phyloP scores from a whole-genome alignment of 2,797 vertebrate genomes.

The Pangasius djambal region DNA sequence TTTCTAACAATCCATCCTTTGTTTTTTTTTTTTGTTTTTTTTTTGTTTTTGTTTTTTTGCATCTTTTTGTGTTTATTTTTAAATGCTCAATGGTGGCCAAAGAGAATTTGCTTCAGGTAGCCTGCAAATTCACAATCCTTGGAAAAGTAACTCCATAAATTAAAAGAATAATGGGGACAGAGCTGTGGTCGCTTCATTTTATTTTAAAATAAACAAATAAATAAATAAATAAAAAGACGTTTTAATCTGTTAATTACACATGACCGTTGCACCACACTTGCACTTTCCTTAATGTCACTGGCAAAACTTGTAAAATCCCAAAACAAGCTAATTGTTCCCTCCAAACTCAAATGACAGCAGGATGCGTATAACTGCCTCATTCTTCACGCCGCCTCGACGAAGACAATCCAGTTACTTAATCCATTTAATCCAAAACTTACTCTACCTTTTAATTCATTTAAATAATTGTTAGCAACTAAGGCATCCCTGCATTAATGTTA shows the following conservation, averaged over 20 bases:
- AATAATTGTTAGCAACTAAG: not conserved
- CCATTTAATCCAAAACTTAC: no score
- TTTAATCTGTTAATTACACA: not conserved
- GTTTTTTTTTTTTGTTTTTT: not conserved
- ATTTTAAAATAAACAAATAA: not conserved
- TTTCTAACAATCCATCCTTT: not conserved
- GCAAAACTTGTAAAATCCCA: not conserved
- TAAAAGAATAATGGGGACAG: not conserved
- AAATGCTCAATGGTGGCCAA: not conserved
- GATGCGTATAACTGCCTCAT: not conserved
- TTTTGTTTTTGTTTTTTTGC: no score
- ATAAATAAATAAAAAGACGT: no score
- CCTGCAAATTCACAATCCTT: not conserved
- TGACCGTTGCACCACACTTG: not conserved
- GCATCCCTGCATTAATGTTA: not conserved
- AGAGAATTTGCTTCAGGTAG: not conserved
- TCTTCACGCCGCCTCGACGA: not conserved
- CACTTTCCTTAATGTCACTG: not conserved
- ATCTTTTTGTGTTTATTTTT: not conserved
- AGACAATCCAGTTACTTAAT: no score
- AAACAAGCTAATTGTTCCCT: not conserved
- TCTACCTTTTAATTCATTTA: not conserved
- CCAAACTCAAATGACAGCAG: not conserved
- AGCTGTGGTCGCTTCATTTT: not conserved
- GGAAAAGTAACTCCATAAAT: not conserved